Percentiles rank a stretch among this genome's conserved stretches.
Evolutionary conservation across 1,140 invertebrate species (phyloP).

Genomic region (Ruditapes philippinarum): DNA sequence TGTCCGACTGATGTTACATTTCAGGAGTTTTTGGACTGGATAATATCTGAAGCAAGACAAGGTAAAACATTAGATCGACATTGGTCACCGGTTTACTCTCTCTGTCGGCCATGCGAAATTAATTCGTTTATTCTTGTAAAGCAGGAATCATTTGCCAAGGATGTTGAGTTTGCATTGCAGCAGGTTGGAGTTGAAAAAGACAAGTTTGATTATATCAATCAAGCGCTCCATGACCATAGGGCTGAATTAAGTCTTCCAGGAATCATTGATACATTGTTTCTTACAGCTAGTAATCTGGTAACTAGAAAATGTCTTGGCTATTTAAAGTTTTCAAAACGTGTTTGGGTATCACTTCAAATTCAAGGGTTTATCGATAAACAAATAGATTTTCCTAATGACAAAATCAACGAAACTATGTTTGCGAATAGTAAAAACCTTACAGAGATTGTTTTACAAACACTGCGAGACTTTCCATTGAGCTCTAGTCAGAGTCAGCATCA

Average conservation of each 20-base stretch:
- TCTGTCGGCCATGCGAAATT: conserved; percentile 54
- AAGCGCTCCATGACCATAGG: conserved; percentile 3
- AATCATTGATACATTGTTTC: conserved; percentile 1
- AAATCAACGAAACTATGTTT: too few relatives aligned
- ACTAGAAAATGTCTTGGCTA: conserved; percentile 9
- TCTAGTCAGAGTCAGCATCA: too few relatives aligned
- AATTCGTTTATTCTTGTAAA: conserved; percentile 45
- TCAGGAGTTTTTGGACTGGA: conserved; percentile 5
- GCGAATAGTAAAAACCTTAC: too few relatives aligned
- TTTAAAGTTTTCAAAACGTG: background rate
- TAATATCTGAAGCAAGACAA: background rate
- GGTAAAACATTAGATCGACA: background rate
- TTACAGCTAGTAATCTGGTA: too few relatives aligned
- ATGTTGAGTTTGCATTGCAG: conserved; percentile 29
- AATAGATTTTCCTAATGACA: too few relatives aligned
- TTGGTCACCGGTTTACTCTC: conserved; percentile 25
- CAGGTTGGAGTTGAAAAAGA: conserved; percentile 11
- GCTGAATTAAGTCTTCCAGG: conserved; percentile 5
- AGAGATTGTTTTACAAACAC: too few relatives aligned
- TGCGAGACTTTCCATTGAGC: too few relatives aligned
- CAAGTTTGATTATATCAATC: background rate
- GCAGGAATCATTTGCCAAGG: conserved; percentile 62
- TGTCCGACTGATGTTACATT: background rate
- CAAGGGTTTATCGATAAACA: too few relatives aligned
- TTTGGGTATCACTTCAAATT: conserved; percentile 59